Conservation (phyloP, 2,113 vertebrate genomes). For the Prolemur simus region DNA sequence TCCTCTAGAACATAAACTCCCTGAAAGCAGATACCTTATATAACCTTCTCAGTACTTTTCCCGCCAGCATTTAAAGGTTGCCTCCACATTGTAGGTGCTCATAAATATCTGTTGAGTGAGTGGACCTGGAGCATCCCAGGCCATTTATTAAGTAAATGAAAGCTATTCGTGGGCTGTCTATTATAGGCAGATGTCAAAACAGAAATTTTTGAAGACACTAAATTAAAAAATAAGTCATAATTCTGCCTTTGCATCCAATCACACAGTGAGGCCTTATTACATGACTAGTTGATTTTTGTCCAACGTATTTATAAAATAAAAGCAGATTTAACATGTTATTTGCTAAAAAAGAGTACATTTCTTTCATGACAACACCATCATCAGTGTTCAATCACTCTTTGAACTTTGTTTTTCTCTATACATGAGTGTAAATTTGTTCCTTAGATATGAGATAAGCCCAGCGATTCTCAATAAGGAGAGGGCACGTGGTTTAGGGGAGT, state of each 20-base stretch:
- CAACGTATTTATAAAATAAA: background rate
- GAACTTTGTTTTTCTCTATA: background rate
- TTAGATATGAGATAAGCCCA: background rate
- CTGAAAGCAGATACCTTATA: background rate
- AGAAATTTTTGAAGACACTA: background rate
- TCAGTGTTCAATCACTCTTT: background rate
- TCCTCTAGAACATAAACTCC: background rate
- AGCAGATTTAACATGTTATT: background rate
- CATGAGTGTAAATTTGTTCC: background rate
- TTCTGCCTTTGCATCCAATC: background rate
- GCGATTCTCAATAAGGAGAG: background rate
- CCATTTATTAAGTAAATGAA: background rate
- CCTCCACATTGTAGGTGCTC: background rate
- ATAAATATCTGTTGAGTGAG: background rate
- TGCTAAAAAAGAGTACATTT: background rate
- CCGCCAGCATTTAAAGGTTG: background rate
- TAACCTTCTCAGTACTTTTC: background rate
- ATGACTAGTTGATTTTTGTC: background rate
- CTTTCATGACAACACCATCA: background rate
- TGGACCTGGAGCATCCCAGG: background rate
- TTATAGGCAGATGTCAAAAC: background rate
- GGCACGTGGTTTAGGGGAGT: background rate
- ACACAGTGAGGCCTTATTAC: background rate
- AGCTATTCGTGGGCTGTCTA: background rate
- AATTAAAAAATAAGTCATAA: background rate